These are phyloP conservation scores for Seira sanloemensis DNA, from an alignment of 2,888 invertebrate species.

Conservation along the genomic window DNA sequence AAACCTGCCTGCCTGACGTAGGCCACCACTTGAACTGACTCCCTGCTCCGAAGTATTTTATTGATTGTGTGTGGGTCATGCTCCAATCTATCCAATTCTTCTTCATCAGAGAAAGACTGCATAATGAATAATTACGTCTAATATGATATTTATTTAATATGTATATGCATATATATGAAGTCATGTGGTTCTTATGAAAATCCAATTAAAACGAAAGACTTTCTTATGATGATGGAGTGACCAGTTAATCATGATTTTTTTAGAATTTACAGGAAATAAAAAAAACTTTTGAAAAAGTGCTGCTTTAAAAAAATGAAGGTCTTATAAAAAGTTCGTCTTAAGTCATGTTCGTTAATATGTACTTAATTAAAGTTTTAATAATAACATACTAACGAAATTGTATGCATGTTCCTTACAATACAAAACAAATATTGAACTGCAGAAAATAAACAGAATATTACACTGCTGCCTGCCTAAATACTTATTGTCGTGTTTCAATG, in stretches of 20 bases:
- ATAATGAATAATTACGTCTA: not conserved
- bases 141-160: not conserved
- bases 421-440: not conserved
- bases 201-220: slow-evolving; percentile 5
- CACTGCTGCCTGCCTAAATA: too few species aligned
- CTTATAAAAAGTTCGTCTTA: not conserved
- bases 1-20: too few species aligned
- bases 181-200: not conserved
- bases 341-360: not conserved
- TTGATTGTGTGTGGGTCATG: too few species aligned
- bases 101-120: slow-evolving; percentile 3
- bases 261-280: not conserved
- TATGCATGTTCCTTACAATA: not conserved
- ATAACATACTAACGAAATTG: slow-evolving; percentile 14
- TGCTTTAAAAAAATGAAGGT: not conserved
- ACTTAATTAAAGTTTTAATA: not conserved
- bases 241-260: not conserved
- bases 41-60: too few species aligned
- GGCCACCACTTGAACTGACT: too few species aligned
- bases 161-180: not conserved
- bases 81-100: too few species aligned
- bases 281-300: not conserved
- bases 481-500: too few species aligned
- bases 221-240: not conserved
- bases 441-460: not conserved